A percentile compares a stretch with the other conserved stretches of the same genome.
These are phyloP conservation scores for Pleuronectes platessa DNA, from an alignment of 2,113 vertebrate species.

Conservation along the genomic window DNA sequence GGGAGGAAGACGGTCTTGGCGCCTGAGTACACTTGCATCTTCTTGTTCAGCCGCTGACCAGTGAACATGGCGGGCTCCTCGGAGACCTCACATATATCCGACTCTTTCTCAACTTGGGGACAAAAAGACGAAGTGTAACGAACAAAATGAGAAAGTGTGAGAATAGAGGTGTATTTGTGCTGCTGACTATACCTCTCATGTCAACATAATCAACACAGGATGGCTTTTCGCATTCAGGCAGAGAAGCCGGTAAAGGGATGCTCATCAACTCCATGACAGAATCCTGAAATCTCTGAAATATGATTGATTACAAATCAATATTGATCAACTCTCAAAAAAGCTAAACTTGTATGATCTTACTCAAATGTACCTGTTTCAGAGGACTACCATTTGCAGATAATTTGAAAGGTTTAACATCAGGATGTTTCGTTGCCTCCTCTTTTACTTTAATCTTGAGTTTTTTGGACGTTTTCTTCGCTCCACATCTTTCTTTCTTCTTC, in stretches of 20 bases:
- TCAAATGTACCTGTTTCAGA: slow-evolving; percentile 69
- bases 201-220: slow-evolving; percentile 76
- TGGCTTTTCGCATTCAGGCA: slow-evolving; percentile 77
- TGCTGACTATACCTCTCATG: slow-evolving; percentile 75
- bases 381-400: neutral
- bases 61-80: slow-evolving; percentile 82
- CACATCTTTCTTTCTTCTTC: slow-evolving; percentile 77
- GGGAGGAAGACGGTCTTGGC: slow-evolving; percentile 84
- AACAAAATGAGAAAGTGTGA: neutral
- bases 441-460: slow-evolving; percentile 45
- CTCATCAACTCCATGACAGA: slow-evolving; percentile 84
- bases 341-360: neutral
- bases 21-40: slow-evolving; percentile 93
- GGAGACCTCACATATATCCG: slow-evolving; percentile 40
- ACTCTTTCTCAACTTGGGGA: slow-evolving; percentile 67
- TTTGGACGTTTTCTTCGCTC: slow-evolving; percentile 55
- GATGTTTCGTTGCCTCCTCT: slow-evolving; percentile 36
- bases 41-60: slow-evolving; percentile 87
- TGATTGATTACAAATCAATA: neutral
- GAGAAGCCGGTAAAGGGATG: slow-evolving; percentile 81
- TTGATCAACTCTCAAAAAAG: neutral
- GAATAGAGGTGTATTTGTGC: neutral
- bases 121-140: neutral
- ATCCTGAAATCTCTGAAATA: slow-evolving; percentile 62
- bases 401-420: slow-evolving; percentile 1